Evolutionary conservation across 23 tunicate species (phyloP), one percentile per base, ranked within the genome.

Genomic region (Clavelina lepadiformis): DNA sequence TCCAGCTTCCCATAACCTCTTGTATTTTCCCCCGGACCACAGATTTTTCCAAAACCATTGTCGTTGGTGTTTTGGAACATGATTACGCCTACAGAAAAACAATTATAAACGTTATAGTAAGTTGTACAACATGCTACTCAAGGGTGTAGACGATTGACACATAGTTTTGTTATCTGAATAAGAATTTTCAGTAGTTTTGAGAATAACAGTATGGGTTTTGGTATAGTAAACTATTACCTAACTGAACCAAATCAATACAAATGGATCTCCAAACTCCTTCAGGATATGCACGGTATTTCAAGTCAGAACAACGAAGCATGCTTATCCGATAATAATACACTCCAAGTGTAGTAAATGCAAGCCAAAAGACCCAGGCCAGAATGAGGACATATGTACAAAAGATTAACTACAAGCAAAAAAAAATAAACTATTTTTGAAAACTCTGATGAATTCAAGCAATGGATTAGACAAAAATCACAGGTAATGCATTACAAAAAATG

Each of bases 231-330:
- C 33, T 6, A 61, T 35, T 41, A 68, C 97, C 97, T 24, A 81
- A 28, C 38, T 89, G 97, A 32, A 89, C 97, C 15, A 89, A 59
- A 71, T 89, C 97, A n/a, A 89, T 63, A 46, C 97, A 89, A 1
- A 89, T 75, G 20, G 75, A 61, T 20, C 60, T 69, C 44, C 46
- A 35, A 3, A 74, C 97, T 8, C 89, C 97, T 30, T 33, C 67
- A 25, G 78, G 29, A 33, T 49, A 75, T 4, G 62, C 79, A 66
- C 87, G 55, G 15, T 88, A 69, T 28, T 75, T 47, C 74, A 89
- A 24, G 71, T 89, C 89, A 35, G 71, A 79, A 45, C 97, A 89
- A 3, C 97, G 66, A 28, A 81, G 73, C 89, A 89, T 89, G 31
- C 59, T 58, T 22, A 89, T 75, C 20, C 97, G 80, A 62, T 89